Conservation (phyloP, 2,888 invertebrate genomes). For the Trichopria drosophilae region DNA sequence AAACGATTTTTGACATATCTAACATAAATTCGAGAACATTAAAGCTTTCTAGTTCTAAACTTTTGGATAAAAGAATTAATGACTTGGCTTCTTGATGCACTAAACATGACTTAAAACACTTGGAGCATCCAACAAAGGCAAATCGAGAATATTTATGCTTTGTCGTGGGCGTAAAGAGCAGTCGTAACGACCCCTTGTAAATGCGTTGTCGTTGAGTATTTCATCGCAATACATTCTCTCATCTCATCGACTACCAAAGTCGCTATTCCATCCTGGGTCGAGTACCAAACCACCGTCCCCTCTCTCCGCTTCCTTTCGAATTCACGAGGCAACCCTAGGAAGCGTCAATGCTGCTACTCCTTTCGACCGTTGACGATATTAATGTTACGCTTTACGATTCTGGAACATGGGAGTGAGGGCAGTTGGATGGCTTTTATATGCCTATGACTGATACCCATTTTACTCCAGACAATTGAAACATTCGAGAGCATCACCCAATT, state of each 20-base stretch:
- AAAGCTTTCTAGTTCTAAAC: no score
- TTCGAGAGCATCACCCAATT: no score
- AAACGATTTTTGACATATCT: no score
- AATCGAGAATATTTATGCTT: conserved; percentile 54
- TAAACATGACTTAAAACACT: no score
- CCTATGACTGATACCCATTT: conserved; percentile 26
- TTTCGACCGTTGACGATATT: conserved; percentile 37
- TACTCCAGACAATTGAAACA: conserved; percentile 34
- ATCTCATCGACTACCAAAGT: conserved; percentile 39
- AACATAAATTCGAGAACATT: no score
- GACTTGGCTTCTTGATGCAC: no score
- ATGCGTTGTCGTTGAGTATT: conserved; percentile 50
- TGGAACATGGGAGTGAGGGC: no score
- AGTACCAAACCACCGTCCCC: conserved; percentile 38
- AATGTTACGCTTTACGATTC: conserved; percentile 36
- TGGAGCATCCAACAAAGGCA: no score
- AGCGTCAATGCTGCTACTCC: conserved; percentile 30
- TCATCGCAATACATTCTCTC: conserved; percentile 48
- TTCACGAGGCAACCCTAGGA: conserved; percentile 32
- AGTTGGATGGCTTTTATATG: conserved; percentile 33
- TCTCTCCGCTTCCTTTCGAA: no score
- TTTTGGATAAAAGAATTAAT: no score
- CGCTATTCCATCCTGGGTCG: conserved; percentile 34
- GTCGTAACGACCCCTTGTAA: conserved; percentile 47
- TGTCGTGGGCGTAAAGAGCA: conserved; percentile 52